Evolutionary conservation across 37 sponge, comb jelly and placozoan species (phyloP).

Genomic region (Mnemiopsis leidyi): DNA sequence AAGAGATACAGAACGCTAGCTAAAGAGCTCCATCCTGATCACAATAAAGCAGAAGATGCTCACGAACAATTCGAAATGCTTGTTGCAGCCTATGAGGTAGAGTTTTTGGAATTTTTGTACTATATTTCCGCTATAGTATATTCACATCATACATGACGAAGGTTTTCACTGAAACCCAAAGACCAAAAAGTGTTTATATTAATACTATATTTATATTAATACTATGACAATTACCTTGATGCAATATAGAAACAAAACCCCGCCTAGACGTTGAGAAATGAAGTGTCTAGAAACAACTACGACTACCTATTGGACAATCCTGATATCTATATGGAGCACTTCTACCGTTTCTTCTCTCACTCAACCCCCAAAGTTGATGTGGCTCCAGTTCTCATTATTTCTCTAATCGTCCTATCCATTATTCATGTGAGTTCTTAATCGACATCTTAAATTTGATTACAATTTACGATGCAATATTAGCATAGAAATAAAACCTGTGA

Average conservation of each 20-base stretch:
- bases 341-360: conserved; percentile 7
- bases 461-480: too few species aligned
- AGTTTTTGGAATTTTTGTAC: too few species aligned
- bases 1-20: background rate
- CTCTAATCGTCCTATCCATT: conserved; percentile 3
- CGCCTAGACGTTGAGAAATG: background rate
- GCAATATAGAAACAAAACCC: too few species aligned
- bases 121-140: too few species aligned
- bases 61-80: conserved; percentile 15
- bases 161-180: too few species aligned
- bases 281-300: conserved; percentile 6
- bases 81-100: conserved; percentile 31
- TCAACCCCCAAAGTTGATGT: conserved; percentile 34
- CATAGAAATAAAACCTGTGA: too few species aligned
- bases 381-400: background rate
- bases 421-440: conserved; percentile 30
- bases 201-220: too few species aligned
- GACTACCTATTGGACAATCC: conserved; percentile 30
- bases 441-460: background rate
- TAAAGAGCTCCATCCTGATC: background rate
- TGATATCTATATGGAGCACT: conserved; percentile 29
- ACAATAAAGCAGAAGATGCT: conserved; percentile 6
- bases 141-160: too few species aligned
- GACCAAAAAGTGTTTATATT: too few species aligned
- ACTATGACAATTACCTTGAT: too few species aligned